Percentiles rank a stretch among this genome's conserved stretches.
phyloP scores from a whole-genome alignment of 2,888 invertebrate genomes.

The Dicyrtoma fusca region DNA sequence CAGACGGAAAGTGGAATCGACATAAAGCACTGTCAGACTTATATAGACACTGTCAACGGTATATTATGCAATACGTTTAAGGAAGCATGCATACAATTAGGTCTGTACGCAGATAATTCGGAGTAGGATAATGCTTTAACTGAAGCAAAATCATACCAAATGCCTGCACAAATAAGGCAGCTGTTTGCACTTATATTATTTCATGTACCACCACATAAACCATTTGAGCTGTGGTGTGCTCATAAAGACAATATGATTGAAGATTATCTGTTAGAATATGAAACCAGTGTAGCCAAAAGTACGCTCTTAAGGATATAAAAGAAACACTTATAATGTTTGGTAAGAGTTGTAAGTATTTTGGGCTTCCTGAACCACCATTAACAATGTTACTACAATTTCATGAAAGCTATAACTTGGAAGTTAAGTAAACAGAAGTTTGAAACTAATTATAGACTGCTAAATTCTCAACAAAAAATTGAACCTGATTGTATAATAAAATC shows the following conservation, averaged over 20 bases:
- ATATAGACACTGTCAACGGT: constrained; percentile 55
- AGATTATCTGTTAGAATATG: constrained; percentile 8
- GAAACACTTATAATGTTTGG: too few species aligned
- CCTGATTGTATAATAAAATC: constrained; percentile 36
- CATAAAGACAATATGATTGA: constrained; percentile 41
- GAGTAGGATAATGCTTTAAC: constrained; percentile 58
- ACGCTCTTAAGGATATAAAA: too few species aligned
- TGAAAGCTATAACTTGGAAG: background rate
- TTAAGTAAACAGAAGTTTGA: too few species aligned
- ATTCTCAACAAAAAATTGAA: background rate
- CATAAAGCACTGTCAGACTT: background rate
- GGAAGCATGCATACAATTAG: constrained; percentile 54
- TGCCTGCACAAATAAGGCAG: constrained; percentile 57
- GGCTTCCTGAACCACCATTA: constrained; percentile 32
- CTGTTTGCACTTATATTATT: constrained; percentile 58
- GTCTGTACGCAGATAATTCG: constrained; percentile 58
- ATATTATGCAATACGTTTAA: constrained; percentile 49
- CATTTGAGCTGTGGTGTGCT: constrained; percentile 53
- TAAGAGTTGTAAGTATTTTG: too few species aligned
- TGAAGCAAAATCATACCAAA: constrained; percentile 46
- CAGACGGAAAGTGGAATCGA: constrained; percentile 5
- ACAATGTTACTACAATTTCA: too few species aligned
- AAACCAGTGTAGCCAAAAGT: background rate
- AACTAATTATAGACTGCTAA: too few species aligned
- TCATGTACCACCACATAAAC: constrained; percentile 52